Base-by-base conservation (phyloP, 2,888 invertebrate genomes). In the Colletes collaris region DNA sequence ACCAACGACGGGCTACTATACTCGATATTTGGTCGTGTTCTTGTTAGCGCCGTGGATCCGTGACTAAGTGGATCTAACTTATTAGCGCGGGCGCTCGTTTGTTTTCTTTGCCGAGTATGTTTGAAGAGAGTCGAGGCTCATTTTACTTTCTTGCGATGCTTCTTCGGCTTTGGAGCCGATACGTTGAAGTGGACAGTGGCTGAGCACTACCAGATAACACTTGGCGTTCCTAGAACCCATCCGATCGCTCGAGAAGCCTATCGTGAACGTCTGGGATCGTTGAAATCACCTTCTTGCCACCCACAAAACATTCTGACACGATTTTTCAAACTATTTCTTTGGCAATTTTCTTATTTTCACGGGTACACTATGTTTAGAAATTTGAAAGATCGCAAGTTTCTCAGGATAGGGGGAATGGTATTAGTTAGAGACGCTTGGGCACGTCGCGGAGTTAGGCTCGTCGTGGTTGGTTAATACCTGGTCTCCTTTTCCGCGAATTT, bases 401-500 rank as follows among this genome's bases (percentile, higher is more conserved):
- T 27, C 27, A 27, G 27, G 27, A 27, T 27, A 27, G 27, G 27
- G 27, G 27, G 27, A 27, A 27, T 27, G 44, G 3, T 3, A 8
- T 56, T 56, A 46, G 56, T 56, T 35, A 67, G 3, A 16, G 16
- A n/a, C 13, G 19, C 7, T 10, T 6, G 11, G 19, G 37, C 4
- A 53, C 63, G 27, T 46, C 40, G 52, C 19, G 44, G 13, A 63
- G 56, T 53, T 27, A n/a, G 46, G 44, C 68, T n/a, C 27, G 72
- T 11, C 11, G 37, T 60, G 56, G 37, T 73, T 53, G 68, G 53
- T 65, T 76, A 60, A 71, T 52, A 37, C 27, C 0, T 50, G 49
- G 35, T 55, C 56, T 76, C 58, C 52, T 81, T 66, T 49, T 55
- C 58, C 35, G 19, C 37, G 67, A 64, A 70, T 55, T 78, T 13